phyloP scores from a whole-genome alignment of 2,797 vertebrate genomes.

The Cephalopachus bancanus region DNA sequence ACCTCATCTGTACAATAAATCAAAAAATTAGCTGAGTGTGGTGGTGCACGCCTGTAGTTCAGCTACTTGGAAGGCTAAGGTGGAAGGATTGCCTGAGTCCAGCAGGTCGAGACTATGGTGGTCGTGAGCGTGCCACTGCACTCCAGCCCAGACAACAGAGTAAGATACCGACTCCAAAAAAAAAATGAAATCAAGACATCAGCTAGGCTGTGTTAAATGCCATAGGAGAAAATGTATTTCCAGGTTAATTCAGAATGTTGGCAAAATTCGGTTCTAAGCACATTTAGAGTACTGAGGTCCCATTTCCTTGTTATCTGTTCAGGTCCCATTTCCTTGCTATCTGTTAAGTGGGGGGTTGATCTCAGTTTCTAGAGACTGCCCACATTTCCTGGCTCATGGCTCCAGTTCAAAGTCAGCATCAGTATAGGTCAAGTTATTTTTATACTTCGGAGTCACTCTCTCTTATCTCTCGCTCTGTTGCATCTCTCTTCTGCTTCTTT shows the following conservation, averaged over 20 bases:
- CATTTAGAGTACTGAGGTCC: too few relatives aligned
- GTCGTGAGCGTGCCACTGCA: too few relatives aligned
- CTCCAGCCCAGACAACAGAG: too few relatives aligned
- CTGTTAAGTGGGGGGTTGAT: background rate
- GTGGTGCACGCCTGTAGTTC: too few relatives aligned
- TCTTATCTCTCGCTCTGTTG: background rate
- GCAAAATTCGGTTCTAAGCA: background rate
- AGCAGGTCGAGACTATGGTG: too few relatives aligned
- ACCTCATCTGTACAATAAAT: background rate
- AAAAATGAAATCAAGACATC: conserved; percentile 23
- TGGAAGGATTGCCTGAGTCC: too few relatives aligned
- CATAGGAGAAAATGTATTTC: background rate
- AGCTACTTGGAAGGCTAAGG: too few relatives aligned
- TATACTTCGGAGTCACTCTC: background rate
- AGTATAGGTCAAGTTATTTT: conserved; percentile 1
- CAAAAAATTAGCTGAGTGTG: too few relatives aligned
- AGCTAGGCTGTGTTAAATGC: background rate
- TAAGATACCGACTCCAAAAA: too few relatives aligned
- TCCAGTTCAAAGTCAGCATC: background rate
- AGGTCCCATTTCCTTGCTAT: background rate
- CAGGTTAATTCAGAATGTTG: conserved; percentile 19
- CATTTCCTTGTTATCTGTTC: too few relatives aligned
- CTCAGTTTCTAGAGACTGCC: background rate
- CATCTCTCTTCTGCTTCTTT: background rate
- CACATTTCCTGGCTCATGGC: too few relatives aligned